A percentile compares a stretch with the other conserved stretches of the same genome.
Conservation (phyloP, 2,113 vertebrate species). For the Prolemur simus region DNA sequence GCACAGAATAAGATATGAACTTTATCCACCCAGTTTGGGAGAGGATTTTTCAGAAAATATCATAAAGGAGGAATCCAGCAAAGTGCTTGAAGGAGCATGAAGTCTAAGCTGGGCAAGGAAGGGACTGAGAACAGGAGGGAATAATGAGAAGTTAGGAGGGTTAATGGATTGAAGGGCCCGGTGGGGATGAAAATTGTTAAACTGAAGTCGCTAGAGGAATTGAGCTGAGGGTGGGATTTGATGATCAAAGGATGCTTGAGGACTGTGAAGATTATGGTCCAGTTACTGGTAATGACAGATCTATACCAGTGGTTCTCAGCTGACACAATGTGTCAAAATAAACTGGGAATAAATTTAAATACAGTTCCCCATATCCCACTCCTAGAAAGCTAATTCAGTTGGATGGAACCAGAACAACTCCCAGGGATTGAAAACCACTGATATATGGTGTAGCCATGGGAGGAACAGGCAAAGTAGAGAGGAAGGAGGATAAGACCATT, state of each 20-base stretch:
- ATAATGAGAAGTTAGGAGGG: too few species aligned
- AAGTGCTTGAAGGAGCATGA: background rate
- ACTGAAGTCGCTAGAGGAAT: background rate
- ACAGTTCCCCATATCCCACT: accelerated
- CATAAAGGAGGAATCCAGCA: background rate
- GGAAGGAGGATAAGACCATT: background rate
- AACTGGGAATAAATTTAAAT: background rate
- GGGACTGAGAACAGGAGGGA: too few species aligned
- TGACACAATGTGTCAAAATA: background rate
- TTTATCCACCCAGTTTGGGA: too few species aligned
- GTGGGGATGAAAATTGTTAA: background rate
- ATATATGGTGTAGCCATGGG: accelerated
- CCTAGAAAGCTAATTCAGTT: background rate
- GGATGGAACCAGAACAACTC: background rate
- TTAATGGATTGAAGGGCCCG: background rate
- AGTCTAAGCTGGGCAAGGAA: too few species aligned
- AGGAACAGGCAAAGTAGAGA: background rate
- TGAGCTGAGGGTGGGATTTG: too few species aligned
- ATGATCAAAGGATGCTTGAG: background rate
- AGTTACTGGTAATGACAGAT: too few species aligned
- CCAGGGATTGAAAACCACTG: too few species aligned
- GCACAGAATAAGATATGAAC: background rate
- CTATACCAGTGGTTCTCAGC: background rate
- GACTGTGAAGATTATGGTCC: too few species aligned
- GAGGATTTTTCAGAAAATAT: background rate